Evolutionary conservation across 2,113 vertebrate genomes (phyloP), one percentile per base, ranked within the genome.

Genomic region (Cepphus grylle): DNA sequence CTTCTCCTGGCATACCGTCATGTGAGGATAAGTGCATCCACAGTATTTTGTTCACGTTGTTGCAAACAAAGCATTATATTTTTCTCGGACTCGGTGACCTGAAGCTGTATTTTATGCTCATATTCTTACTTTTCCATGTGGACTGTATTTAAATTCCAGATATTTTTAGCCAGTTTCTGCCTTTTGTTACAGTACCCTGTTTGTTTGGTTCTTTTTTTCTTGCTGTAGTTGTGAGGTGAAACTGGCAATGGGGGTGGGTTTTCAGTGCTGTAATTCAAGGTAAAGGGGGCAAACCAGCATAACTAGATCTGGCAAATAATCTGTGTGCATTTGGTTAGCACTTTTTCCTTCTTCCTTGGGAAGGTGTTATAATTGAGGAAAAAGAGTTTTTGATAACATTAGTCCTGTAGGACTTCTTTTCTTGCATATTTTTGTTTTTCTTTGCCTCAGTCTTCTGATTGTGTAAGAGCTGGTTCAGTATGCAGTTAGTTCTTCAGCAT

Each of bases 1-100:
- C 70, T 82, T 91, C 26, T 88, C 11, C 34, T 87, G 45, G 38
- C 40, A 12, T 40, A 9, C 0, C 0, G 18, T 76, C 0, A 0
- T n/a, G 20, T 20, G 27, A 72, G 22, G 40, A 36, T n/a, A 85
- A 70, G 34, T 65, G 34, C 29, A 34, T 80, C 42, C n/a, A 25
- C 50, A 45, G 6, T 23, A 13, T 61, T 36, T 65, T 15, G 0
- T 73, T 86, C 53, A 32, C 21, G 29, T 62, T 83, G 69, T 67
- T 82, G 47, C 61, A 85, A 42, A 72, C n/a, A 86, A 72, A 71
- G 19, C 15, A 16, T 25, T 90, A 5, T 25, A 0, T 19, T 22
- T 89, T 77, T 79, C 50, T 74, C 77, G 36, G 36, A 34, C 55
- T 61, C 15, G 9, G 0, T 82, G n/a, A 80, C n/a, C 47, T 59